Evolutionary conservation across 2,113 vertebrate species (phyloP), one percentile per base, ranked within the genome.

Genomic region (Macroglossus sobrinus): DNA sequence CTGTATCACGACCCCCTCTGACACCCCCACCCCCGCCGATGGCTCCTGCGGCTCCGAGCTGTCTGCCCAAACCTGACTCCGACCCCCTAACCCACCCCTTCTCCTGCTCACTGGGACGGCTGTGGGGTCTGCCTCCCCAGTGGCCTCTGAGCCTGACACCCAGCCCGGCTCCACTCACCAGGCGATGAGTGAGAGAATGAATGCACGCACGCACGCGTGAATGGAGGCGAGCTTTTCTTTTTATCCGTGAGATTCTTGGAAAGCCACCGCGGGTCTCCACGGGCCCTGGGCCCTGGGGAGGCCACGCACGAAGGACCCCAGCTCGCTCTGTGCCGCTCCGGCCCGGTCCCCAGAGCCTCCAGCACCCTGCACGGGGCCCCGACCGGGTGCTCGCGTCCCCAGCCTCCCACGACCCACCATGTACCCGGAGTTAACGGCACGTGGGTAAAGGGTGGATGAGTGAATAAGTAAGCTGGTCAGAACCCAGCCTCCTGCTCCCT

Each of bases 401-500:
- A 11, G 43, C 3, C 30, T 21, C 22, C 14, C 43, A 0, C 0
- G 2, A 12, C 40, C 57, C 8, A 0, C 3, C 0, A 1, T 4
- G 14, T 1, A 24, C 9, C 38, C 2, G 45, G 16, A 30, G 15
- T 13, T 30, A 30, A 4, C 6, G 22, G 33, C 15, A 63, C 10
- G 14, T 0, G 18, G 28, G 16, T 5, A 15, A 38, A 4, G 8
- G 7, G 1, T 2, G 16, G 24, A 0, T 15, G 16, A 53, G 19
- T 1, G 11, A 16, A 4, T 35, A 13, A 3, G 30, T 7, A 21
- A 21, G 1, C 13, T 21, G 10, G 10, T 4, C 43, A 63, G 57
- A 33, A 22, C 2, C 59, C 45, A 14, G 2, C 16, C 57, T 3
- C 3, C 4, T 0, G 10, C 1, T 0, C 11, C 30, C 6, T 50